Conservation (phyloP, 1,140 invertebrate species). For the Anastatus disparis region DNA sequence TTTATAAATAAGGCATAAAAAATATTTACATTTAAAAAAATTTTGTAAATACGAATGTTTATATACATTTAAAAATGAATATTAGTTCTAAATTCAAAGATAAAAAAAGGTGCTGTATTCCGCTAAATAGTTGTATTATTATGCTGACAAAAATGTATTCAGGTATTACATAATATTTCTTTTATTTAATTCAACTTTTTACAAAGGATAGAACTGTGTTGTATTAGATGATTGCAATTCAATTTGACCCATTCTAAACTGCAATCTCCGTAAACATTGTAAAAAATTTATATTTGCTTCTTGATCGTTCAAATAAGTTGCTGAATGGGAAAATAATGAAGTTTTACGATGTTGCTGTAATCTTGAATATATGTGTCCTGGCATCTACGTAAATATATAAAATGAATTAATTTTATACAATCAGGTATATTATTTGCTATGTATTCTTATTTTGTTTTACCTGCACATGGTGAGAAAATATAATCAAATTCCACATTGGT, state of each 20-base stretch:
- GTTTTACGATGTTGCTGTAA: conserved; percentile 88
- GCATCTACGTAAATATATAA: conserved; percentile 73
- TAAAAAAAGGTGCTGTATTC: too few species aligned
- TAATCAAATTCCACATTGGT: conserved; percentile 89
- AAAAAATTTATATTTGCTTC: conserved; percentile 71
- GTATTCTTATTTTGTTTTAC: conserved; percentile 65
- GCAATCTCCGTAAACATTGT: conserved; percentile 90
- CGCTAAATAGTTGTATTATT: too few species aligned
- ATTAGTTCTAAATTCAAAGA: neutral
- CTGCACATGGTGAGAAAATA: conserved; percentile 87
- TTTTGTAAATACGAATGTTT: too few species aligned
- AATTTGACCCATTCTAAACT: conserved; percentile 98
- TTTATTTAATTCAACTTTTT: conserved; percentile 51
- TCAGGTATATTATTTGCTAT: neutral
- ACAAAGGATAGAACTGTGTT: conserved; percentile 87
- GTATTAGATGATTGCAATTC: conserved; percentile 95
- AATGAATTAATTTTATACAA: conserved; percentile 12
- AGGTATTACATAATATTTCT: neutral
- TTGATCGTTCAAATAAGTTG: conserved; percentile 55
- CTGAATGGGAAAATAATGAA: conserved; percentile 64
- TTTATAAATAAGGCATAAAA: too few species aligned
- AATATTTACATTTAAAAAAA: too few species aligned
- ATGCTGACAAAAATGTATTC: too few species aligned
- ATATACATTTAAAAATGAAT: neutral
- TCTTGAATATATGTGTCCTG: conserved; percentile 89